Conservation (phyloP, 1,140 invertebrate species). For the Danaus plexippus region DNA sequence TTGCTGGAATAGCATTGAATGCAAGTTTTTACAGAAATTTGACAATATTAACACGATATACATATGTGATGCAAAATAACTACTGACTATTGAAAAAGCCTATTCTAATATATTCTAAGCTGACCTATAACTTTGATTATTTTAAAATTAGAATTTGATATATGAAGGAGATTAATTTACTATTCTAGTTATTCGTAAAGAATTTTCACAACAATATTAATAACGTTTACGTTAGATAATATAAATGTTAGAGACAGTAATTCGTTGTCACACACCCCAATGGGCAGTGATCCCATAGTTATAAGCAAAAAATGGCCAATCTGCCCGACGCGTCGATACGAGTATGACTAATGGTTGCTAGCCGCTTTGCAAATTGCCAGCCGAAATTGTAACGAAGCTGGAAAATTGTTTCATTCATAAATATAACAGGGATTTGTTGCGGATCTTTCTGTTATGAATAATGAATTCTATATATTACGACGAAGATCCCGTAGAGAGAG, state of each 20-base stretch:
- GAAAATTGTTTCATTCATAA: constrained; percentile 70
- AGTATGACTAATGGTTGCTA: constrained; percentile 56
- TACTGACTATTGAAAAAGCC: no score
- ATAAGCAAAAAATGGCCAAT: constrained; percentile 63
- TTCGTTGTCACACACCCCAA: constrained; percentile 25
- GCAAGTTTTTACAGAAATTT: constrained; percentile 16
- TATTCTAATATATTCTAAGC: no score
- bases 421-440: constrained; percentile 49
- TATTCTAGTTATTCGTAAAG: no score
- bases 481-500: no score
- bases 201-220: no score
- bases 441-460: constrained; percentile 53
- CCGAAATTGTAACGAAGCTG: constrained; percentile 55
- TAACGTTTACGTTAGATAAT: constrained; percentile 1
- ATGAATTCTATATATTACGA: constrained; percentile 7
- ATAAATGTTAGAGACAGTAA: not conserved
- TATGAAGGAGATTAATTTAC: not conserved
- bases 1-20: constrained; percentile 36
- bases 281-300: constrained; percentile 35
- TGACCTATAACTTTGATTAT: no score
- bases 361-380: constrained; percentile 59
- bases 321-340: constrained; percentile 53
- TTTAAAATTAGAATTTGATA: no score
- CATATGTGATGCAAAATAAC: no score
- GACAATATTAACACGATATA: not conserved